phyloP scores from a whole-genome alignment of 1,140 invertebrate genomes.

The Hylyphantes graminicola region DNA sequence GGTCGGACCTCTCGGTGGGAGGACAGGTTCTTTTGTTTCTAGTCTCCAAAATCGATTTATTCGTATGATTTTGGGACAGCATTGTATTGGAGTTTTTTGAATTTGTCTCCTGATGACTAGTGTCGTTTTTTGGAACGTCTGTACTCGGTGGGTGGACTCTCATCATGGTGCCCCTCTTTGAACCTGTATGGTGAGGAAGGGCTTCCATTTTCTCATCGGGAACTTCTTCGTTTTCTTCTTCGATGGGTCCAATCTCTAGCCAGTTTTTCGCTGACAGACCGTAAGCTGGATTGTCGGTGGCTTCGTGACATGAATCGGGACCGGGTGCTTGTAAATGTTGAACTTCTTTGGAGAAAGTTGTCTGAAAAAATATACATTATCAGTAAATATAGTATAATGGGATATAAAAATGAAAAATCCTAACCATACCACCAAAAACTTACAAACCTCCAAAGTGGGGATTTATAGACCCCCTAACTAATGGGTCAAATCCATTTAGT shows the following conservation, averaged over 20 bases:
- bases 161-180: neutral
- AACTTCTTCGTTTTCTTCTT: neutral
- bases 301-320: slow-evolving; percentile 8
- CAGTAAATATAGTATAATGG: too few relatives aligned
- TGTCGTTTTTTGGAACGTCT: slow-evolving; percentile 14
- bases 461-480: too few relatives aligned
- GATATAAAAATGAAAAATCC: too few relatives aligned
- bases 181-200: neutral
- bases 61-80: neutral
- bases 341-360: neutral
- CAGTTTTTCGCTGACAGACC: slow-evolving; percentile 46
- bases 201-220: neutral
- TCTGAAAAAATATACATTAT: slow-evolving; percentile 4
- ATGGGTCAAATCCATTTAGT: too few relatives aligned
- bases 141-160: slow-evolving; percentile 18
- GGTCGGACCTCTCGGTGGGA: neutral
- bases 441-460: too few relatives aligned
- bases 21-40: neutral
- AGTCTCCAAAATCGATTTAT: neutral
- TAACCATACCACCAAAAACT: too few relatives aligned
- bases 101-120: slow-evolving; percentile 14
- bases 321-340: neutral
- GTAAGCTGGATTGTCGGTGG: slow-evolving; percentile 52
- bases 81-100: neutral
- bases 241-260: slow-evolving; percentile 14